Base-by-base conservation (phyloP, 2,113 vertebrate species). In the Rallus limicola region DNA sequence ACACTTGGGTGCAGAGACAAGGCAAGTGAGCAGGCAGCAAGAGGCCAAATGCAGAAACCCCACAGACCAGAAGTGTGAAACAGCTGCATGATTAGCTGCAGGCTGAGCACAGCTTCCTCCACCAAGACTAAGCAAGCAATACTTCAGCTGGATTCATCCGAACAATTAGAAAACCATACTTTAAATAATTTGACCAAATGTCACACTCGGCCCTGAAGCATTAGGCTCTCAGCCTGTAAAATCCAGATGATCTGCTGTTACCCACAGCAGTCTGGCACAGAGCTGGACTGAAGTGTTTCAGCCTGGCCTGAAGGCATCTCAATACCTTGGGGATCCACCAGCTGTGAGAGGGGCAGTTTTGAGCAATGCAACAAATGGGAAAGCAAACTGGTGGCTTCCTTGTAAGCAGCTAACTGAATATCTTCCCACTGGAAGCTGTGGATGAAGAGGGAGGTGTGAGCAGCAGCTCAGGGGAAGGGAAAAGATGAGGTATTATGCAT, bases 1-100 rank as follows among this genome's bases (percentile, higher is more conserved):
- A 96, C 99, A 99, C 99, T 99, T 95, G 42, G 58, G 70, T 18
- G 90, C 79, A 85, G 24, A 26, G 72, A 96, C 23, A 91, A 88
- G 36, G 52, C 29, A 72, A 36, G 50, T 65, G 81, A 93, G 40
- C 38, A 64, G 44, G 64, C 33, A 95, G 64, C 70, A 92, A 46
- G 38, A 91, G 65, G 46, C 46, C 33, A 9, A 82, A 40, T 25
- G 77, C 48, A 79, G 67, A 70, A 93, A 79, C 16, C 42, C 31
- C 56, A 58, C 28, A 50, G 28, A 75, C 23, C 68, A 84, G n/a
- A 62, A 63, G 46, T 14, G 40, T 40, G 59, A 63, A 90, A 89
- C 65, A 91, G 44, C 59, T 83, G 67, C 40, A 40, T 11, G 18
- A 70, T 78, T 70, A 91, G 33, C 76, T 79, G 33, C 84, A 90